Conservation (phyloP, 2,888 invertebrate genomes). For the Theodoxus fluviatilis region DNA sequence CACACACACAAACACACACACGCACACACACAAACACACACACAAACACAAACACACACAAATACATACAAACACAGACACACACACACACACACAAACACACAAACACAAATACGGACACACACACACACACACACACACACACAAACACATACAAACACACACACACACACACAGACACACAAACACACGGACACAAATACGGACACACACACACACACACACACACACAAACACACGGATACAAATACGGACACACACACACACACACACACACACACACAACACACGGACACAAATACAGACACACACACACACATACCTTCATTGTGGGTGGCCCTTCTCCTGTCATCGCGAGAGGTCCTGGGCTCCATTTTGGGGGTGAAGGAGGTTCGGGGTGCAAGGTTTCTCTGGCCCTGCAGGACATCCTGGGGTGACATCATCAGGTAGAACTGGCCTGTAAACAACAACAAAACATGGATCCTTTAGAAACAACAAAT, state of each 20-base stretch:
- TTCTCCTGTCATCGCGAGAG: constrained; percentile 80
- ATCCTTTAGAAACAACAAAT: no score
- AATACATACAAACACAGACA: no score
- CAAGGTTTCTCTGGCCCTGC: constrained; percentile 67
- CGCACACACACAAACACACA: no score
- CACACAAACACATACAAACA: no score
- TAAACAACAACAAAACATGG: not conserved
- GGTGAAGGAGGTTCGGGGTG: constrained; percentile 59
- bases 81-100: no score
- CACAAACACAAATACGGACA: no score
- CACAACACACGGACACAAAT: not conserved
- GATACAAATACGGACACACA: constrained; percentile 1
- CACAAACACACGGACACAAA: no score
- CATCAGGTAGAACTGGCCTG: constrained; percentile 81
- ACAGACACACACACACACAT: not conserved
- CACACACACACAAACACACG: not conserved
- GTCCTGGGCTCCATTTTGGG: constrained; percentile 61
- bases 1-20: no score
- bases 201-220: not conserved
- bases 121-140: no score
- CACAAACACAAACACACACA: no score
- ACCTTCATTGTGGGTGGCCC: constrained; percentile 90
- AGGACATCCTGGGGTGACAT: constrained; percentile 82
- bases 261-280: no score
- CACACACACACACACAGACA: no score